A percentile compares a stretch with the other conserved stretches of the same genome.
These are phyloP conservation scores for Aphodius granarius DNA, from an alignment of 2,888 invertebrate species.

Conservation along the genomic window DNA sequence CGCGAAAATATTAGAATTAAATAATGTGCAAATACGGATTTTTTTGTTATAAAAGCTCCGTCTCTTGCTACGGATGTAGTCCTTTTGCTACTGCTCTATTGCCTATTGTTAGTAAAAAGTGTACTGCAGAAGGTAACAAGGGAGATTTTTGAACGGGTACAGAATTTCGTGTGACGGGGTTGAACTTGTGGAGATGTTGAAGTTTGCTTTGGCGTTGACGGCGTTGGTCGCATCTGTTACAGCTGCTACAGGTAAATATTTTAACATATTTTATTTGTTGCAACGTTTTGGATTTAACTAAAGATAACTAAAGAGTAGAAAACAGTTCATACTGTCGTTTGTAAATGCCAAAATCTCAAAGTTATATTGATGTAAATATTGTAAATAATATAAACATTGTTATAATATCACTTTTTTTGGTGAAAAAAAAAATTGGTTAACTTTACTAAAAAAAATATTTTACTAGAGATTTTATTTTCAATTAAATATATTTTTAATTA, in stretches of 20 bases:
- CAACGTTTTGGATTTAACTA: background rate
- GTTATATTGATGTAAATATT: no score
- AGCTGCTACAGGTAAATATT: conserved; percentile 11
- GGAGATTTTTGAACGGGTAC: background rate
- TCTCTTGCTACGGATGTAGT: background rate
- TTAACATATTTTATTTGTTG: no score
- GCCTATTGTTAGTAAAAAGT: background rate
- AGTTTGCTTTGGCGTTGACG: background rate
- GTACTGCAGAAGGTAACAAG: background rate
- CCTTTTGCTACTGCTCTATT: background rate
- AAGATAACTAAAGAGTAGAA: background rate
- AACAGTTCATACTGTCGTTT: background rate
- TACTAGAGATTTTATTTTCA: no score
- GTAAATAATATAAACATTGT: no score
- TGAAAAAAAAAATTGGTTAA: no score
- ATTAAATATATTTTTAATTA: no score
- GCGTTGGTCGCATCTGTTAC: background rate
- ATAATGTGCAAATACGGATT: background rate
- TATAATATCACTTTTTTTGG: no score
- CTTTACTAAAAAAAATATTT: no score
- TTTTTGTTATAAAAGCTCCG: background rate
- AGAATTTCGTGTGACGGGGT: background rate
- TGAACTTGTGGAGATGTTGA: background rate
- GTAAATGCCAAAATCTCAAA: no score
- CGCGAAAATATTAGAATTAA: background rate